These are phyloP conservation scores for Mus musculus DNA, from an alignment of 2,113 vertebrate species.

Conservation along the genomic window DNA sequence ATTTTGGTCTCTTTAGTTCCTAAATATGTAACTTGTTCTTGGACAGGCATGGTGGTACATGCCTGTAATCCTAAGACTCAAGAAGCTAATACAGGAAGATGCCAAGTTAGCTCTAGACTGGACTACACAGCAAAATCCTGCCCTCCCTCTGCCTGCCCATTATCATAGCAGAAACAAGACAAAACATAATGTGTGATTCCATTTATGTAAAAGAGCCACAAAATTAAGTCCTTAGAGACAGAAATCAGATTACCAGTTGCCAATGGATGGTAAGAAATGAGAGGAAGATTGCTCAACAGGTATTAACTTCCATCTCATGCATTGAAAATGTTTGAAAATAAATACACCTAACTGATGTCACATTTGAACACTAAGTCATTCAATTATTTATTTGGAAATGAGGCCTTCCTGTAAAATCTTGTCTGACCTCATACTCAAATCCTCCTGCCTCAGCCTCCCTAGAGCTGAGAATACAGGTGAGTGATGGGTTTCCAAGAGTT, in stretches of 20 bases:
- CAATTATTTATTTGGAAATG: background rate
- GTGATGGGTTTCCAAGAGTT: background rate
- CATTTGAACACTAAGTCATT: background rate
- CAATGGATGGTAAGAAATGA: background rate
- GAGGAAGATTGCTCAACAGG: background rate
- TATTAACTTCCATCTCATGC: background rate
- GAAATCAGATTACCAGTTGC: background rate
- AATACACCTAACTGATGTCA: background rate
- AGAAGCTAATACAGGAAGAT: background rate
- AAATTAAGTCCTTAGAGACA: background rate
- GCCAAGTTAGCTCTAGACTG: background rate
- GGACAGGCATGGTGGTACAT: background rate
- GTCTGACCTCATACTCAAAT: background rate
- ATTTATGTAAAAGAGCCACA: background rate
- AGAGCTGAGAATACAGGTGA: background rate
- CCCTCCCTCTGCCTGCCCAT: background rate
- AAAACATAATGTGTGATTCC: background rate
- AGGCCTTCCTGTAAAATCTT: background rate
- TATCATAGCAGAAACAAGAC: background rate
- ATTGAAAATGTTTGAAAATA: background rate
- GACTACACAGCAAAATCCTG: background rate
- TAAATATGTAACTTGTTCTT: constrained; percentile 11
- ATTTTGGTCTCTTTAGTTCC: constrained; percentile 29
- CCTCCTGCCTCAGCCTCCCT: background rate
- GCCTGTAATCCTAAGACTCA: background rate